Conservation (phyloP, 2,888 invertebrate genomes). For the Microctonus hyperodae region DNA sequence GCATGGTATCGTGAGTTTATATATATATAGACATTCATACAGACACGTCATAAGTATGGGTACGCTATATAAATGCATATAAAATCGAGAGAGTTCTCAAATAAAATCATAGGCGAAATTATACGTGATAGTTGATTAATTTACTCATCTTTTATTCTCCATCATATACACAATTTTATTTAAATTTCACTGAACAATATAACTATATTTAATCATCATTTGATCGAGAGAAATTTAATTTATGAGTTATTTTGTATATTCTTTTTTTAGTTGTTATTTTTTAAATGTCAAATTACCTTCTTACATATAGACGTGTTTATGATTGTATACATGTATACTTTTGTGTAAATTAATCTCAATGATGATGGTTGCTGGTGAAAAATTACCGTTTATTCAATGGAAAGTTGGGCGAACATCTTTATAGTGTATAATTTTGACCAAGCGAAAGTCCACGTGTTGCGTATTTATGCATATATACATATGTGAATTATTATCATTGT, state of each 20-base stretch:
- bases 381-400: constrained; percentile 40
- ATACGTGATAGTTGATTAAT: constrained; percentile 9
- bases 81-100: constrained; percentile 15
- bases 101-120: constrained; percentile 21
- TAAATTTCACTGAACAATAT: constrained; percentile 4
- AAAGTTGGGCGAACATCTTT: constrained; percentile 35
- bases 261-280: not conserved
- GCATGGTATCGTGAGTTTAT: not conserved
- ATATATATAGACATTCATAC: no score
- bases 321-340: not conserved
- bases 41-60: no score
- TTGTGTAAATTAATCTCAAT: not conserved
- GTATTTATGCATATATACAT: not conserved
- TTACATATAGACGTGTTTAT: not conserved
- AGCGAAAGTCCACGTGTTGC: constrained; percentile 40
- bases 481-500: not conserved
- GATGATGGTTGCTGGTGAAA: constrained; percentile 11
- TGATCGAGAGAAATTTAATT: constrained; percentile 23
- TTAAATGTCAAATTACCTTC: not conserved
- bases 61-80: constrained; percentile 21
- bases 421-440: constrained; percentile 40
- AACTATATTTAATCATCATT: constrained; percentile 7
- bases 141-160: constrained; percentile 5
- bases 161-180: constrained; percentile 16
- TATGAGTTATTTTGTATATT: not conserved